Evolutionary conservation across 37 sponge, comb jelly and placozoan species (phyloP), one percentile per base, ranked within the genome.

Genomic region (Ephydatia muelleri): DNA sequence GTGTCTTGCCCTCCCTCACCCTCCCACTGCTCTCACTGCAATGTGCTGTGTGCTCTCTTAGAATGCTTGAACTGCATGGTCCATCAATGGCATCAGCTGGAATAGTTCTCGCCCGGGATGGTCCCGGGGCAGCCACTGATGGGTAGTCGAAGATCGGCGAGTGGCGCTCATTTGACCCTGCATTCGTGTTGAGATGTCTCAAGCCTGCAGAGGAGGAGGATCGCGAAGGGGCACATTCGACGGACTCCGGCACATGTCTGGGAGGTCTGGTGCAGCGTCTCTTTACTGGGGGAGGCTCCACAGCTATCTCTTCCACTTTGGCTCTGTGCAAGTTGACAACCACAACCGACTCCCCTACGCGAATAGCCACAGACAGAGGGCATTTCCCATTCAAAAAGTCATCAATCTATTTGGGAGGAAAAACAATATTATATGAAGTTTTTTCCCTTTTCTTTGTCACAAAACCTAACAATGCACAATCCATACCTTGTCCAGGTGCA

Each of bases 311-410:
- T 35, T 83, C 87, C 32, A 86, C 91, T 64, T 83, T 91, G 21
- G 87, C 91, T 31, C 87, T 64, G 66, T 91, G 86, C 9, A 91
- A 64, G 87, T 91, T 91, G 67, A 91, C 87, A 21, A 91, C 91
- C 30, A 91, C 91, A 21, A 91, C 91, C 21, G 83, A 79, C 47
- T 91, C 91, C 0, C 91, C 91, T 36, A 91, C 65, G 39, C 91
- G 70, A 68, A 91, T 86, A 16, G 91, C 87, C 28, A 91, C 87
- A 5, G 91, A 91, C 36, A 91, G 83, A 57, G 91, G 91, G 16
- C 48, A 65, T 57, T 91, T 91, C 33, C 91, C 91, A 64, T 82
- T 82, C 49, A 91, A 57, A 80, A 91, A 91, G 65, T 86, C 87
- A 72, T 91, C 91, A 91, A 91, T 91, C 91, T 91, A 57, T 5